Percentiles rank a stretch among this genome's conserved stretches.
These are phyloP conservation scores for Pterocles gutturalis DNA, from an alignment of 2,113 vertebrate species.

Conservation along the genomic window DNA sequence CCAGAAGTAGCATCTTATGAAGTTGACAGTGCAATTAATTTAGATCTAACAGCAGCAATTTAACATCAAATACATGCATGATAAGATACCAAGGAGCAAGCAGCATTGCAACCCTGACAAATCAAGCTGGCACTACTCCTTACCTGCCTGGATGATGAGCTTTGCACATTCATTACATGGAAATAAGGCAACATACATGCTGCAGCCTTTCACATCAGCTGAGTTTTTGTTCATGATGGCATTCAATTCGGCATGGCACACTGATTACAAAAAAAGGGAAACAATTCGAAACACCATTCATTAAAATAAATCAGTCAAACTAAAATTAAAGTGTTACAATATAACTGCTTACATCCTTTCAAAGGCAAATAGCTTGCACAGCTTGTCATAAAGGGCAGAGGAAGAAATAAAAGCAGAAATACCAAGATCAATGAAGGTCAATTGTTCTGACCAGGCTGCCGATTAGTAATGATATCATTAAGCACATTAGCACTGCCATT, in stretches of 20 bases:
- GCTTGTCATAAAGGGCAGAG: constrained; percentile 41
- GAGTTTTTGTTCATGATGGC: constrained; percentile 99
- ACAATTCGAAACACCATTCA: constrained; percentile 4
- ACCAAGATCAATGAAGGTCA: constrained; percentile 59
- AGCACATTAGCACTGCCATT: constrained; percentile 24
- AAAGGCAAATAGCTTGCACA: constrained; percentile 53
- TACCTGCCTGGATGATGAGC: constrained; percentile 96
- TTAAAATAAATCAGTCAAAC: constrained; percentile 43
- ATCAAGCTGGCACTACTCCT: constrained; percentile 55
- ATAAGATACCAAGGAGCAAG: constrained; percentile 18
- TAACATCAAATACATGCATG: constrained; percentile 59
- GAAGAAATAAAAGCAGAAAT: constrained; percentile 29
- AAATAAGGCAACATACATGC: constrained; percentile 95
- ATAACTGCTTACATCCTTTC: constrained; percentile 38
- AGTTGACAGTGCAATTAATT: constrained; percentile 79
- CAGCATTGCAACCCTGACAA: constrained; percentile 46
- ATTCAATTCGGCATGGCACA: constrained; percentile 96
- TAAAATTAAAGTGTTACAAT: constrained; percentile 45
- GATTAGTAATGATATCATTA: constrained; percentile 49
- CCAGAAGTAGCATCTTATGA: constrained; percentile 64
- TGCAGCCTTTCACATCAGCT: constrained; percentile 93
- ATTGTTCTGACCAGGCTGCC: constrained; percentile 27
- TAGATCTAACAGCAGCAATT: constrained; percentile 70
- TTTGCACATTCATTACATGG: constrained; percentile 99
- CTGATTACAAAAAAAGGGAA: constrained; percentile 70